A percentile compares a stretch with the other conserved stretches of the same genome.
Evolutionary conservation across 2,888 invertebrate species (phyloP).

Genomic region (Dicycla oo): DNA sequence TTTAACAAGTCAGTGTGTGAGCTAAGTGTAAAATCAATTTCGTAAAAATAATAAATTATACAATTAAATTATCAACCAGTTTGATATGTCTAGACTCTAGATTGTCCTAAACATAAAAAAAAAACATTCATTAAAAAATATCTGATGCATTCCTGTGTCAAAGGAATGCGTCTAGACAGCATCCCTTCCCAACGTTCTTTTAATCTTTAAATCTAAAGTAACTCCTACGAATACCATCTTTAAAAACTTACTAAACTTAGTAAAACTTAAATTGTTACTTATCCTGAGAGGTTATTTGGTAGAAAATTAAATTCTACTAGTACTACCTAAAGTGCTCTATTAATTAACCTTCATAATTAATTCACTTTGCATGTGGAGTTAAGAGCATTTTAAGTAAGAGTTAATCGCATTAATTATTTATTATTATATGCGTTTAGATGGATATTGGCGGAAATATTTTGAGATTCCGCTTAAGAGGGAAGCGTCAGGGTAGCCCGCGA

Average conservation of each 20-base stretch:
- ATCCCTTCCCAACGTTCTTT: neutral
- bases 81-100: no score
- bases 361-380: conserved; percentile 4
- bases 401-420: no score
- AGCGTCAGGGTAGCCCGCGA: no score
- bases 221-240: neutral
- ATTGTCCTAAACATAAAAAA: neutral
- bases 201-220: neutral
- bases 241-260: neutral
- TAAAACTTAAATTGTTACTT: neutral
- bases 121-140: neutral
- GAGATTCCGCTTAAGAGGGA: neutral
- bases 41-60: no score
- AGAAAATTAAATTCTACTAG: neutral
- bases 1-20: no score
- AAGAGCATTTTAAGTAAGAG: neutral
- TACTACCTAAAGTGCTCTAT: conserved; percentile 3
- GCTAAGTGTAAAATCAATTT: no score
- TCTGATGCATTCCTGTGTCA: neutral
- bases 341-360: conserved; percentile 15
- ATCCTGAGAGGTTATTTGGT: neutral
- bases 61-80: no score
- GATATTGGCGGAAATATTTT: neutral
- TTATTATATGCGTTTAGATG: neutral
- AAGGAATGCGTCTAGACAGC: neutral